Evolutionary conservation across 1,140 invertebrate genomes (phyloP).

Genomic region (Stegodyphus dumicola): DNA sequence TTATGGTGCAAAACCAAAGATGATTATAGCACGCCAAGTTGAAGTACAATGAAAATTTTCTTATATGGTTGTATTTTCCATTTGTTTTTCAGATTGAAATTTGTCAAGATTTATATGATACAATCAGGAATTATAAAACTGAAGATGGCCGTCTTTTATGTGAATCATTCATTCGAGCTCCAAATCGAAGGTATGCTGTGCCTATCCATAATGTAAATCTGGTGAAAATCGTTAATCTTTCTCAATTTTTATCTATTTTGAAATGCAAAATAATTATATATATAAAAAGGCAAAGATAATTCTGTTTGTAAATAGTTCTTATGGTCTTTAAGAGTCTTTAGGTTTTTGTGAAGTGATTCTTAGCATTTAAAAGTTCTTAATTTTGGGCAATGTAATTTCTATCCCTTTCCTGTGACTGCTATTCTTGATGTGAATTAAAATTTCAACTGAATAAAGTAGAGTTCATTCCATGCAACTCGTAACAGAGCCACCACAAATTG

Average conservation of each 20-base stretch:
- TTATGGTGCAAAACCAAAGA: too few species aligned
- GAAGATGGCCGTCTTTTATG: slow-evolving; percentile 91
- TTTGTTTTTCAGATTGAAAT: slow-evolving; percentile 44
- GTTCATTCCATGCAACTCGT: too few species aligned
- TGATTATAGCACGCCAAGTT: too few species aligned
- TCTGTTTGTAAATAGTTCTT: neutral
- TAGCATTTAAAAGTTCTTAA: too few species aligned
- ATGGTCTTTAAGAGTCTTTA: too few species aligned
- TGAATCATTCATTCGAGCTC: slow-evolving; percentile 93
- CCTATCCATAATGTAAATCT: neutral
- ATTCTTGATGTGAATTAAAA: too few species aligned
- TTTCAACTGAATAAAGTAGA: too few species aligned
- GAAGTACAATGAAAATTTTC: neutral
- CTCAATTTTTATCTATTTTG: neutral
- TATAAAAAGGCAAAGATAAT: neutral
- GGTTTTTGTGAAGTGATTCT: too few species aligned
- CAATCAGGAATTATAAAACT: slow-evolving; percentile 89
- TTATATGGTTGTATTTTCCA: neutral
- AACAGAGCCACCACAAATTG: too few species aligned
- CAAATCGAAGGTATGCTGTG: slow-evolving; percentile 79
- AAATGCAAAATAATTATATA: neutral
- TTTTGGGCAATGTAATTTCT: too few species aligned
- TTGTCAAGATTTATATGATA: slow-evolving; percentile 88
- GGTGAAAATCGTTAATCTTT: too few species aligned
- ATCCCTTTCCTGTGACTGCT: too few species aligned